Conservation (phyloP, 2,888 invertebrate species). For the Hoplodrina blanda region DNA sequence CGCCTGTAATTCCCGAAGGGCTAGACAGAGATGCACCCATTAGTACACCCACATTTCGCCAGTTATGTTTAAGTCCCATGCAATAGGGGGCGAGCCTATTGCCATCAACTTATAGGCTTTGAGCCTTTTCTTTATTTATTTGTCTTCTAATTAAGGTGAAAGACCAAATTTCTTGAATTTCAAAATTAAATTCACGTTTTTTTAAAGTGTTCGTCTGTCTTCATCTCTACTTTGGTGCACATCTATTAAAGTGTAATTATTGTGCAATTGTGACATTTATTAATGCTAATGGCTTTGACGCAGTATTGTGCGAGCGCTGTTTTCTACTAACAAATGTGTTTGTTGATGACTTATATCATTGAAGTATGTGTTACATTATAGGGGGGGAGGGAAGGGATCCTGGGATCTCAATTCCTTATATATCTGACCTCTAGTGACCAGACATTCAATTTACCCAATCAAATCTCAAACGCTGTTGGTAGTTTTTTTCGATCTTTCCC, state of each 20-base stretch:
- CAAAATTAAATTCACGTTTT: not conserved
- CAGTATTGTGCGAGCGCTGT: not conserved
- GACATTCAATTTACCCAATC: constrained; percentile 45
- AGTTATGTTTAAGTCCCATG: too few relatives aligned
- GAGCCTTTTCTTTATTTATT: too few relatives aligned
- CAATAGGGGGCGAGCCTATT: too few relatives aligned
- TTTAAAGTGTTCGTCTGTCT: not conserved
- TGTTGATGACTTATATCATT: not conserved
- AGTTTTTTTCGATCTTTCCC: not conserved
- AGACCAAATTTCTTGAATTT: not conserved
- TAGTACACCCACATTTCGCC: too few relatives aligned
- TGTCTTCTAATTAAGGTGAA: too few relatives aligned
- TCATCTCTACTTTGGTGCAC: constrained; percentile 11
- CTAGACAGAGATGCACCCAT: too few relatives aligned
- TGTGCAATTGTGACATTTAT: constrained; percentile 27
- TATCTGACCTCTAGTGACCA: constrained; percentile 38
- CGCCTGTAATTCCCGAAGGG: too few relatives aligned
- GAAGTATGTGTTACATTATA: too few relatives aligned
- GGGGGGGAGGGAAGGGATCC: not conserved
- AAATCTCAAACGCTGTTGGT: constrained; percentile 12
- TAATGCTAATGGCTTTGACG: constrained; percentile 29
- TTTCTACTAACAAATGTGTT: not conserved
- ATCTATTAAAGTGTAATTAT: constrained; percentile 15
- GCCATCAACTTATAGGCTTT: too few relatives aligned
- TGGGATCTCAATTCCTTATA: constrained; percentile 21